Conservation (phyloP, 2,113 vertebrate species). For the Plecturocebus donacophilus region DNA sequence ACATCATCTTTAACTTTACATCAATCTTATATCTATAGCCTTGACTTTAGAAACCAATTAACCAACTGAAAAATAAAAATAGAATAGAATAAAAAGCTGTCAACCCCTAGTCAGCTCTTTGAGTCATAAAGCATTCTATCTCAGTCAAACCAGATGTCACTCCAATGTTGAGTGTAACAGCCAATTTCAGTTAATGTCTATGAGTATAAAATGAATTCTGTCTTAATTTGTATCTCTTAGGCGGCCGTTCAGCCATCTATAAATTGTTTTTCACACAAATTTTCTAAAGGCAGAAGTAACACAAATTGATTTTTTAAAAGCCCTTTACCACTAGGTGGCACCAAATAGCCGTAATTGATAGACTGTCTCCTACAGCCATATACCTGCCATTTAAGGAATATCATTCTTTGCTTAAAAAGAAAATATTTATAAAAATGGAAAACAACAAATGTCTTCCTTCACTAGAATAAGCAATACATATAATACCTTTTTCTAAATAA, state of each 20-base stretch:
- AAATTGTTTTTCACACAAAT: background rate
- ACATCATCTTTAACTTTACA: rapidly evolving
- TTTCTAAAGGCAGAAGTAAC: slow-evolving; percentile 18
- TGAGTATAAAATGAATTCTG: background rate
- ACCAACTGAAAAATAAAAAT: background rate
- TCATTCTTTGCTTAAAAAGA: background rate
- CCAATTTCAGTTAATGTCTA: background rate
- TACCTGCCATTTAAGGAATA: background rate
- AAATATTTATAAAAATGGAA: slow-evolving; percentile 39
- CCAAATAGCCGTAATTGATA: slow-evolving; percentile 77
- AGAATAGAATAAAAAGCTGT: background rate
- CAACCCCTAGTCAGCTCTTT: background rate
- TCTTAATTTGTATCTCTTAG: background rate
- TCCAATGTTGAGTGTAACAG: background rate
- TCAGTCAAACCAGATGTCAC: background rate
- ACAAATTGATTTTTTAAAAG: slow-evolving; percentile 65
- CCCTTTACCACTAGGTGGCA: slow-evolving; percentile 81
- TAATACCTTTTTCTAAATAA: background rate
- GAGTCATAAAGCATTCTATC: background rate
- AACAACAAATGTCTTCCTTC: background rate
- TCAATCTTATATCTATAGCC: rapidly evolving
- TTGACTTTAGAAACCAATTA: background rate
- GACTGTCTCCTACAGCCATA: background rate
- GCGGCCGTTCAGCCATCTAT: background rate
- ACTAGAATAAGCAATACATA: background rate